Percentiles rank a stretch among this genome's conserved stretches.
These are phyloP conservation scores for Halichondria panicea DNA, from an alignment of 37 sponge, comb jelly and placozoan genomes.

Conservation along the genomic window DNA sequence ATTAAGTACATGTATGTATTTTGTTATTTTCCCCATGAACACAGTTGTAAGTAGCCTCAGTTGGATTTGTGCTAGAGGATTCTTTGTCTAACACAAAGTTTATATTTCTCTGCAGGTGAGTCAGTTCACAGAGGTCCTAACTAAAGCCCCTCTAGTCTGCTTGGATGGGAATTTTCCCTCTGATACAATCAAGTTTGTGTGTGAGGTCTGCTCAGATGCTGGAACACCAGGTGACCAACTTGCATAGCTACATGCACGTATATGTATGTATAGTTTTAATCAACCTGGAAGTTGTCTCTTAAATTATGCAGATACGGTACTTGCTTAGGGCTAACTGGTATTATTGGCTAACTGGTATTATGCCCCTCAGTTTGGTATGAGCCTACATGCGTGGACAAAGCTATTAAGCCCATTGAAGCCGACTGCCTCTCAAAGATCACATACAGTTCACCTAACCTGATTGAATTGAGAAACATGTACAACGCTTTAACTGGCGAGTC, in stretches of 20 bases:
- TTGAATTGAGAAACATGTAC: slow-evolving; percentile 66
- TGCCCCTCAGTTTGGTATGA: slow-evolving; percentile 75
- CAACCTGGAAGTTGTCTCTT: background rate
- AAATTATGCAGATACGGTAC: background rate
- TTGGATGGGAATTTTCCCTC: slow-evolving; percentile 67
- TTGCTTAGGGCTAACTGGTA: background rate
- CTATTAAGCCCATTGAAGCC: slow-evolving; percentile 36
- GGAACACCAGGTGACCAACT: slow-evolving; percentile 64
- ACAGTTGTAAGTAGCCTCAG: no score
- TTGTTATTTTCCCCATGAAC: no score
- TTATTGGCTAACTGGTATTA: background rate
- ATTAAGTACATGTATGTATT: no score
- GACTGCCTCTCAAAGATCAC: slow-evolving; percentile 16
- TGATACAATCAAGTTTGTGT: slow-evolving; percentile 47
- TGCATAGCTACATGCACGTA: no score
- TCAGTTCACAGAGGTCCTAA: slow-evolving; percentile 19
- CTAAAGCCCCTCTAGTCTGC: slow-evolving; percentile 52
- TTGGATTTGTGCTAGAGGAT: no score
- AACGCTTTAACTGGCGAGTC: slow-evolving; percentile 16
- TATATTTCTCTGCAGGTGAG: slow-evolving; percentile 8
- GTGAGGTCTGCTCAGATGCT: slow-evolving; percentile 16
- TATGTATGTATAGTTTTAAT: no score
- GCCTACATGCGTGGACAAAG: slow-evolving; percentile 70
- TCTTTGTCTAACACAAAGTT: no score
- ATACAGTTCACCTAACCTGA: slow-evolving; percentile 71